Percentiles rank a stretch among this genome's conserved stretches.
Evolutionary conservation across 2,113 vertebrate species (phyloP).

Genomic region (Suricata suricatta): DNA sequence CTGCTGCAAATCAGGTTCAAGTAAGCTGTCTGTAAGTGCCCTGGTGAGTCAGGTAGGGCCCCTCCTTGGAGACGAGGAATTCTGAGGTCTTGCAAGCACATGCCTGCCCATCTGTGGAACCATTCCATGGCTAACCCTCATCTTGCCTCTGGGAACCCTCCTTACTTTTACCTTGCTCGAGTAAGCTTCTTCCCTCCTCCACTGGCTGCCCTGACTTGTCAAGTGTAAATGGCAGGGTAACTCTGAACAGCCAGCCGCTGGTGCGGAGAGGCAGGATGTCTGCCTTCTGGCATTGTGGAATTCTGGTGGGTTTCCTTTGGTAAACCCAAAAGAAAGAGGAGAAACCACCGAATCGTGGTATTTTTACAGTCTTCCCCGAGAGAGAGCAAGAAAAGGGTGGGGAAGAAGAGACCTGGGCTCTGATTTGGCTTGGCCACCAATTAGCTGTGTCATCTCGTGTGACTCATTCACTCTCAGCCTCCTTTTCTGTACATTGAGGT

Average conservation of each 20-base stretch:
- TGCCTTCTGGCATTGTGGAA: background rate
- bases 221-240: background rate
- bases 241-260: constrained; percentile 30
- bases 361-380: background rate
- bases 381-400: background rate
- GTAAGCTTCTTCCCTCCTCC: constrained; percentile 57
- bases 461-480: background rate
- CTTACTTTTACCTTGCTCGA: constrained; percentile 55
- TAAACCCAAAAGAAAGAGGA: background rate
- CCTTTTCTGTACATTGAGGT: background rate
- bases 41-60: constrained; percentile 78
- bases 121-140: constrained; percentile 63
- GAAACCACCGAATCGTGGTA: background rate
- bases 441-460: background rate
- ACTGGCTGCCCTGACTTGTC: constrained; percentile 77
- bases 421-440: background rate
- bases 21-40: constrained; percentile 74
- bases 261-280: background rate
- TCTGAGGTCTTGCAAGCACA: constrained; percentile 80
- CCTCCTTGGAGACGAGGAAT: constrained; percentile 81
- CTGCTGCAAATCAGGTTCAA: constrained; percentile 63
- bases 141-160: constrained; percentile 80
- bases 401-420: background rate
- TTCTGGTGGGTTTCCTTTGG: background rate
- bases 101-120: constrained; percentile 75